Conservation (phyloP, 2,888 invertebrate species). For the Mellilla xanthometata region DNA sequence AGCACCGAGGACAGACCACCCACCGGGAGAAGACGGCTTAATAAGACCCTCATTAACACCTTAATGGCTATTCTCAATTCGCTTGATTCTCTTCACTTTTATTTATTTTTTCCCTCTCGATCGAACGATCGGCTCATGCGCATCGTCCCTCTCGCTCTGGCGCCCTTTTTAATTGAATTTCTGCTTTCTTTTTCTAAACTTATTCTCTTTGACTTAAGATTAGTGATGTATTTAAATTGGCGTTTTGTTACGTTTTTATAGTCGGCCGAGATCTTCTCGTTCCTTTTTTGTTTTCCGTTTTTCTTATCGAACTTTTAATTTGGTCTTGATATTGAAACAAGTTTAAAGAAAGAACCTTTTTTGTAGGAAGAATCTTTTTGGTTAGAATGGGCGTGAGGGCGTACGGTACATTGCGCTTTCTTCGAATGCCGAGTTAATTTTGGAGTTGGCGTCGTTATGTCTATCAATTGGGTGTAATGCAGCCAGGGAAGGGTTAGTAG, state of each 20-base stretch:
- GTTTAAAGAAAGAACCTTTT: conserved; percentile 27
- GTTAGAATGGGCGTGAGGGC: conserved; percentile 7
- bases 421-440: conserved; percentile 46
- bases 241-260: conserved; percentile 77
- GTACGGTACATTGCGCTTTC: conserved; percentile 20
- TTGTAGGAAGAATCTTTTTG: conserved; percentile 25
- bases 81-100: conserved; percentile 74
- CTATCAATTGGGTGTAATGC: conserved; percentile 62
- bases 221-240: conserved; percentile 80
- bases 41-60: conserved; percentile 82
- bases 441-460: conserved; percentile 58
- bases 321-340: conserved; percentile 57
- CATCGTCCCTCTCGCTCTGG: conserved; percentile 49
- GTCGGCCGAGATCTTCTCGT: conserved; percentile 43
- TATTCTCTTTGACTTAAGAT: conserved; percentile 80
- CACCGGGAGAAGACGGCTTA: conserved; percentile 79
- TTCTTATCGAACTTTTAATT: conserved; percentile 69
- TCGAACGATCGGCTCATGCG: conserved; percentile 46
- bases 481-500: conserved; percentile 46
- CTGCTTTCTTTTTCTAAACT: conserved; percentile 75
- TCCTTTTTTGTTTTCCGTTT: conserved; percentile 43
- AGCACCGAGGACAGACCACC: conserved; percentile 72
- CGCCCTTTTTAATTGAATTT: conserved; percentile 74
- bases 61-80: conserved; percentile 81
- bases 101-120: conserved; percentile 66